Evolutionary conservation across 2,888 invertebrate species (phyloP).

Genomic region (Rugalucina vietnamica): DNA sequence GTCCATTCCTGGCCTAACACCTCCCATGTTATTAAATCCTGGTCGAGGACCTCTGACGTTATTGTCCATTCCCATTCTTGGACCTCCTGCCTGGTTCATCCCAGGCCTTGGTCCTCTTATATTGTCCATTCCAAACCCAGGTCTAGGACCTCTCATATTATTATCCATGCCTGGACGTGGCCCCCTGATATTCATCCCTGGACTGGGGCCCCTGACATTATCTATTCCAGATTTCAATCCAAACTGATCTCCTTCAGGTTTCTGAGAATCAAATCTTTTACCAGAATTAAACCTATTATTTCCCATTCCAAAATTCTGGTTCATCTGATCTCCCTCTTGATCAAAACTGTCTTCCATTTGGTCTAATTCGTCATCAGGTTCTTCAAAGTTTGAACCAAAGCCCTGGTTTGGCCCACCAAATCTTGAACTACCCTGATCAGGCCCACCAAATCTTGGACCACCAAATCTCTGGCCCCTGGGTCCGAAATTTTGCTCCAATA

Average conservation of each 20-base stretch:
- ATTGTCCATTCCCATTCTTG: background rate
- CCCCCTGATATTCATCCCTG: background rate
- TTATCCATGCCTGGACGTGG: background rate
- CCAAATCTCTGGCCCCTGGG: conserved; percentile 3
- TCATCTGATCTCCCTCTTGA: conserved; percentile 22
- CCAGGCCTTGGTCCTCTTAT: background rate
- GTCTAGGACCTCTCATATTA: conserved; percentile 1
- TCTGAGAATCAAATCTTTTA: background rate
- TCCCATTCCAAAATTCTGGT: background rate
- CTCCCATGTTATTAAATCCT: background rate
- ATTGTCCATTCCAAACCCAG: background rate
- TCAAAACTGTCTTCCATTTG: conserved; percentile 56
- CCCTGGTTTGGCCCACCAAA: background rate
- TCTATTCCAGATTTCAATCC: background rate
- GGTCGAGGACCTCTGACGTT: background rate
- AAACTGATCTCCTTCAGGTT: background rate
- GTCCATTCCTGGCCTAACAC: background rate
- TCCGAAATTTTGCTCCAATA: background rate
- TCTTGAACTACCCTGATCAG: background rate
- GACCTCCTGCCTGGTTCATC: background rate
- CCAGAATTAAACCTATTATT: background rate
- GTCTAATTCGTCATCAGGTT: conserved; percentile 20
- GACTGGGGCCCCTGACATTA: background rate
- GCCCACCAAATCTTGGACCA: conserved; percentile 18
- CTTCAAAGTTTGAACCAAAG: background rate